phyloP scores from a whole-genome alignment of 2,797 vertebrate species.

The Manis pentadactyla region DNA sequence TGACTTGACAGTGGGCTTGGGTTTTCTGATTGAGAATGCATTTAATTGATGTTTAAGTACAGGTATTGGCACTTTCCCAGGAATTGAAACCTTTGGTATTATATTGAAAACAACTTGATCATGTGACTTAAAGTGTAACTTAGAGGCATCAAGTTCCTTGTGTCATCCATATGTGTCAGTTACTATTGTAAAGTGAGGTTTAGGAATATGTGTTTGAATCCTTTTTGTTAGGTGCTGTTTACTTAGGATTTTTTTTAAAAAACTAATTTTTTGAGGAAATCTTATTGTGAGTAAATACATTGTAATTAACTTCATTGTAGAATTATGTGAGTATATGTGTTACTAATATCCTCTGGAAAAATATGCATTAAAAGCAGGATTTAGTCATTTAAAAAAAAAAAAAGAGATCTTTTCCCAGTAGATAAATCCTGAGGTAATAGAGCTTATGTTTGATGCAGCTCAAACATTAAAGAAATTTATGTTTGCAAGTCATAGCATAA shows the following conservation, averaged over 20 bases:
- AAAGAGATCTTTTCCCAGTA: neutral
- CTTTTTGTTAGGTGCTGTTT: neutral
- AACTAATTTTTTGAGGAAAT: neutral
- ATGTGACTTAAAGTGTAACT: neutral
- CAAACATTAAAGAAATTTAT: neutral
- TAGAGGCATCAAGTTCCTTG: neutral
- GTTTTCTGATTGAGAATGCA: neutral
- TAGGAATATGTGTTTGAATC: neutral
- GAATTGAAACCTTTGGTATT: neutral
- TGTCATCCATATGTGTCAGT: neutral
- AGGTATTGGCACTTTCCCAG: neutral
- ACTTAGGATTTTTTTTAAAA: slow-evolving; percentile 1
- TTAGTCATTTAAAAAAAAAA: slow-evolving; percentile 17
- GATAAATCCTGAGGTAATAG: neutral
- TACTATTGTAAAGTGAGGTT: neutral
- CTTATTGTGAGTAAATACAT: neutral
- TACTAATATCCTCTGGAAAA: neutral
- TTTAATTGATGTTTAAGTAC: neutral
- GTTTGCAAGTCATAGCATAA: neutral
- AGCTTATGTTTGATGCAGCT: neutral
- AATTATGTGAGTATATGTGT: neutral
- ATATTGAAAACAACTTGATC: slow-evolving; percentile 19
- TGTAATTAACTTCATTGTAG: neutral
- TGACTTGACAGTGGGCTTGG: neutral
- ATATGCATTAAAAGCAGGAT: neutral